Evolutionary conservation across 2,888 invertebrate genomes (phyloP).

Genomic region (Protonemura montana): DNA sequence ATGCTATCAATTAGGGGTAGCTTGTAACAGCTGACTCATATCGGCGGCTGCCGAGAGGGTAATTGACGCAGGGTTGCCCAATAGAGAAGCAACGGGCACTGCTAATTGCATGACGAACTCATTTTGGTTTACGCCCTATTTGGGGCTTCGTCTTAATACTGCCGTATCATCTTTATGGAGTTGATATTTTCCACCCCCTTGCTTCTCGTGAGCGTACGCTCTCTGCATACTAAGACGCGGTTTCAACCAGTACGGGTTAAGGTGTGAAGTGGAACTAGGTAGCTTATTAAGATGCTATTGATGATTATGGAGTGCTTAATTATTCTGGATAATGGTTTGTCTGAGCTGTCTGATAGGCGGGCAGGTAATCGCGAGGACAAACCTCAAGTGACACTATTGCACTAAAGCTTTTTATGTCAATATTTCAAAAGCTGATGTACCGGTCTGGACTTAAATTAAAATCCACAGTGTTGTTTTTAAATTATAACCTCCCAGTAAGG

Average conservation of each 20-base stretch:
- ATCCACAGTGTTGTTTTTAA: too few relatives aligned
- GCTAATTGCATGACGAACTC: not conserved
- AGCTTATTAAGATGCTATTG: conserved; percentile 7
- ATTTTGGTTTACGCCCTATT: not conserved
- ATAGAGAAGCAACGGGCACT: not conserved
- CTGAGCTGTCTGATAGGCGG: not conserved
- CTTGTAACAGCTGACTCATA: conserved; percentile 26
- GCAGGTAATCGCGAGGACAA: not conserved
- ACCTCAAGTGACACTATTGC: too few relatives aligned
- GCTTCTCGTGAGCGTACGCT: not conserved
- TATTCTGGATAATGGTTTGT: not conserved
- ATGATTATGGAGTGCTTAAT: not conserved
- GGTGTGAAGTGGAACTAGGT: not conserved
- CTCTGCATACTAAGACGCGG: not conserved
- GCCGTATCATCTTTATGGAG: not conserved
- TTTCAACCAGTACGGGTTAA: not conserved
- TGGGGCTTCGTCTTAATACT: not conserved
- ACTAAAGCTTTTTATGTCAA: too few relatives aligned
- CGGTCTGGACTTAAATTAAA: too few relatives aligned
- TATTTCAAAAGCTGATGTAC: too few relatives aligned
- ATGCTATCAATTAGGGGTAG: conserved; percentile 29
- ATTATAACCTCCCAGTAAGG: too few relatives aligned
- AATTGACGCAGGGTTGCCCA: not conserved
- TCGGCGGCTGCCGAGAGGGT: not conserved
- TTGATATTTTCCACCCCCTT: not conserved